These are phyloP conservation scores for Zhengitettix transpicula DNA, from an alignment of 2,888 invertebrate genomes.

Conservation along the genomic window DNA sequence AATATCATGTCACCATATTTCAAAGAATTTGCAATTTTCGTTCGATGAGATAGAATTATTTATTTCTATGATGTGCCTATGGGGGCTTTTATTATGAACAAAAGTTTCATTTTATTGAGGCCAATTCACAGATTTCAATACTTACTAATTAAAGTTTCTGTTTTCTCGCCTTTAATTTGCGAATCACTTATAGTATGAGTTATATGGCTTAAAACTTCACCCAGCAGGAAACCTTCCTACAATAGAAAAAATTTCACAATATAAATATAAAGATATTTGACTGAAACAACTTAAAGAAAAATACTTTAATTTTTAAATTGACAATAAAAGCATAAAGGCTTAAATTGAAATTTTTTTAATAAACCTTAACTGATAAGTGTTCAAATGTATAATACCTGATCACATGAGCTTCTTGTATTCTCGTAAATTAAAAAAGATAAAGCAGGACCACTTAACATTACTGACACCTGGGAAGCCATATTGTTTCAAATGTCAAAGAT, in stretches of 20 bases:
- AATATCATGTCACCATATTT: too few relatives aligned
- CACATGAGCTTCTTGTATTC: conserved; percentile 39
- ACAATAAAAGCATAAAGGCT: background rate
- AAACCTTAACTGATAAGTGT: background rate
- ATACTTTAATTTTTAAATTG: background rate
- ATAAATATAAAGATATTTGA: background rate
- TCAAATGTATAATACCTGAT: conserved; percentile 31
- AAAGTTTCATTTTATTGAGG: too few relatives aligned
- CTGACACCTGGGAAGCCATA: conserved; percentile 10
- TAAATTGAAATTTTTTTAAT: conserved; percentile 1
- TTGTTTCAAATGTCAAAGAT: background rate
- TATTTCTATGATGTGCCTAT: too few relatives aligned
- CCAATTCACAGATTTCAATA: conserved; percentile 1
- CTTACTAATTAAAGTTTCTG: conserved; percentile 39
- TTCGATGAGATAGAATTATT: too few relatives aligned
- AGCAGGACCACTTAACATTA: conserved; percentile 32
- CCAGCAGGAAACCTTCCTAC: conserved; percentile 45
- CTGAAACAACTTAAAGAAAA: background rate
- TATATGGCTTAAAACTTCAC: conserved; percentile 42
- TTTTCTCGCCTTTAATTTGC: conserved; percentile 41
- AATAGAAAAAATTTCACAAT: conserved; percentile 15
- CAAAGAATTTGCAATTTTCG: too few relatives aligned
- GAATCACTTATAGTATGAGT: conserved; percentile 52
- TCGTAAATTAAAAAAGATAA: conserved; percentile 50
- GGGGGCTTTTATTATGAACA: too few relatives aligned